phyloP scores from a whole-genome alignment of 2,888 invertebrate species.

The Isotomurus palustris region DNA sequence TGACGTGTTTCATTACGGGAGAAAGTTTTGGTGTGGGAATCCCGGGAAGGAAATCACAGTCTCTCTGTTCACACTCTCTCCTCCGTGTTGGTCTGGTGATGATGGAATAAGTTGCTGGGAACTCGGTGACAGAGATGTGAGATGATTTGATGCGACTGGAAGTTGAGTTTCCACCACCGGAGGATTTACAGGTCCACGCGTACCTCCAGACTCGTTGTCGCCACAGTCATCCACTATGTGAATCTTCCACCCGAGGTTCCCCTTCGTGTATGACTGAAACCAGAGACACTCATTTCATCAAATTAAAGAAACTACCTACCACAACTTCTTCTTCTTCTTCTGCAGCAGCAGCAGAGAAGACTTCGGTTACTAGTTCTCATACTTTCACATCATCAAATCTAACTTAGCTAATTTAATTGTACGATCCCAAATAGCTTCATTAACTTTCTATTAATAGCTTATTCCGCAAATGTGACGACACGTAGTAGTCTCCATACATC shows the following conservation, averaged over 20 bases:
- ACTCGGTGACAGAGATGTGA: slow-evolving; percentile 8
- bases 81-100: slow-evolving; percentile 1
- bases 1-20: no score
- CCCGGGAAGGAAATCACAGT: not conserved
- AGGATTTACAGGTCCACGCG: not conserved
- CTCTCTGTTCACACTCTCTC: not conserved
- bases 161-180: slow-evolving; percentile 46
- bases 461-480: no score
- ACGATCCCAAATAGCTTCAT: no score
- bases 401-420: no score
- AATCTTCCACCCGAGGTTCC: slow-evolving; percentile 92
- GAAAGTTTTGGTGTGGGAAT: no score
- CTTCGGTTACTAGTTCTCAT: no score
- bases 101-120: not conserved
- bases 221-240: slow-evolving; percentile 82
- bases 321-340: no score
- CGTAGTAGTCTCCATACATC: no score
- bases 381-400: no score
- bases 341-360: no score
- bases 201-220: slow-evolving; percentile 34
- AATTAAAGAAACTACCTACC: not conserved
- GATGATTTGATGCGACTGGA: no score
- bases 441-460: no score
- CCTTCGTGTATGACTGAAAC: slow-evolving; percentile 79
- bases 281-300: not conserved